Conservation (phyloP, 2,797 vertebrate genomes). For the Poeciliopsis turneri region DNA sequence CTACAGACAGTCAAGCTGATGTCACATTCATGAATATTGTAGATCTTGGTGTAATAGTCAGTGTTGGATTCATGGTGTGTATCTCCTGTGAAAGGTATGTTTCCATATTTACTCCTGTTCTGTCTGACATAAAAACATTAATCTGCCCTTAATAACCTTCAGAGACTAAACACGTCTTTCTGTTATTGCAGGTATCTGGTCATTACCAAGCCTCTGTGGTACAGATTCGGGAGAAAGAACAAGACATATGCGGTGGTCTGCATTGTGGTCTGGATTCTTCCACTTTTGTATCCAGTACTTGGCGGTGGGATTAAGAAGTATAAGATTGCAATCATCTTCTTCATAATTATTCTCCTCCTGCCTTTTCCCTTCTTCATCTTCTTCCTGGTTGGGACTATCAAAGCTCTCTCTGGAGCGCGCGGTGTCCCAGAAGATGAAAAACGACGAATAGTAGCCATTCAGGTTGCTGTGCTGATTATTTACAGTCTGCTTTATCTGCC, state of each 20-base stretch:
- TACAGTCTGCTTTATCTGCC: slow-evolving; percentile 15
- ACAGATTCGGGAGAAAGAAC: not conserved
- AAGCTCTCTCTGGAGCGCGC: not conserved
- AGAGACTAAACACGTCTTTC: not conserved
- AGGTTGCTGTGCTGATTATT: not conserved
- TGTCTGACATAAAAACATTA: no score
- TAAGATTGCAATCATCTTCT: rapidly evolving
- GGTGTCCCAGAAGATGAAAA: not conserved
- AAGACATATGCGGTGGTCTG: not conserved
- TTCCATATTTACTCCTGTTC: no score
- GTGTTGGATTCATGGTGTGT: no score
- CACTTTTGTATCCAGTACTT: rapidly evolving
- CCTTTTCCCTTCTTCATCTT: not conserved
- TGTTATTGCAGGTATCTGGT: slow-evolving; percentile 25
- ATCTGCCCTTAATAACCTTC: not conserved
- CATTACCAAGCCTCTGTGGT: slow-evolving; percentile 24
- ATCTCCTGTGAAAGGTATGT: not conserved
- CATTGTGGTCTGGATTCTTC: not conserved
- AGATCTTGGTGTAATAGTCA: rapidly evolving
- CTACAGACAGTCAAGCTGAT: no score
- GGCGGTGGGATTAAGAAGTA: not conserved
- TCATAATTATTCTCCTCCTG: not conserved
- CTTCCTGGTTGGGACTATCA: slow-evolving; percentile 1
- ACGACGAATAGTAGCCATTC: not conserved
- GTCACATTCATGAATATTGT: no score